These are phyloP conservation scores for Podarcis siculus DNA, from an alignment of 2,797 vertebrate genomes.

Conservation along the genomic window DNA sequence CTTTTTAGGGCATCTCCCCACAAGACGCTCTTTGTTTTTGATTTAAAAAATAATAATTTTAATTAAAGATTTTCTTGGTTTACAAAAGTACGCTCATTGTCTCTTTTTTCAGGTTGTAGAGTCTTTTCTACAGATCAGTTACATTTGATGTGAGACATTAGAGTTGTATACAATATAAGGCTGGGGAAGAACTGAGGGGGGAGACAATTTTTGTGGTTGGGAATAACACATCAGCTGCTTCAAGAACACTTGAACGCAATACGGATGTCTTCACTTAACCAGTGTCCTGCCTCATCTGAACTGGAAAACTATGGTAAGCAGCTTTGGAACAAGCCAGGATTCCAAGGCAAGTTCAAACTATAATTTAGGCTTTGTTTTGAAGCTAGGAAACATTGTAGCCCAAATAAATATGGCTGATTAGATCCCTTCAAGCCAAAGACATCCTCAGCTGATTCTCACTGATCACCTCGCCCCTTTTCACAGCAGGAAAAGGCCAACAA, in stretches of 20 bases:
- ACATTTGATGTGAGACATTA: too few species aligned
- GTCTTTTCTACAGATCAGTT: too few species aligned
- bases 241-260: background rate
- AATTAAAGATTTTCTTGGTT: too few species aligned
- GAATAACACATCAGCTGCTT: background rate
- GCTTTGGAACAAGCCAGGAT: background rate
- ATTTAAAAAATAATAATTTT: too few species aligned
- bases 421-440: background rate
- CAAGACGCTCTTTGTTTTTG: background rate
- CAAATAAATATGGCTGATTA: too few species aligned
- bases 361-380: background rate
- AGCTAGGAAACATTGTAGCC: background rate
- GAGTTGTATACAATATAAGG: too few species aligned
- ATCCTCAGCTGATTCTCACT: too few species aligned
- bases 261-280: background rate
- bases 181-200: too few species aligned
- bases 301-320: background rate
- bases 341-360: background rate
- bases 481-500: background rate
- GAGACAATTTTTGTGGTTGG: background rate
- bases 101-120: too few species aligned
- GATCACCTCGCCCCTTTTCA: background rate
- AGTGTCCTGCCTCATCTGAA: background rate
- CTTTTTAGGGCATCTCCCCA: background rate
- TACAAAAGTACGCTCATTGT: too few species aligned